phyloP scores from a whole-genome alignment of 2,888 invertebrate species.

The Desoria tigrina region DNA sequence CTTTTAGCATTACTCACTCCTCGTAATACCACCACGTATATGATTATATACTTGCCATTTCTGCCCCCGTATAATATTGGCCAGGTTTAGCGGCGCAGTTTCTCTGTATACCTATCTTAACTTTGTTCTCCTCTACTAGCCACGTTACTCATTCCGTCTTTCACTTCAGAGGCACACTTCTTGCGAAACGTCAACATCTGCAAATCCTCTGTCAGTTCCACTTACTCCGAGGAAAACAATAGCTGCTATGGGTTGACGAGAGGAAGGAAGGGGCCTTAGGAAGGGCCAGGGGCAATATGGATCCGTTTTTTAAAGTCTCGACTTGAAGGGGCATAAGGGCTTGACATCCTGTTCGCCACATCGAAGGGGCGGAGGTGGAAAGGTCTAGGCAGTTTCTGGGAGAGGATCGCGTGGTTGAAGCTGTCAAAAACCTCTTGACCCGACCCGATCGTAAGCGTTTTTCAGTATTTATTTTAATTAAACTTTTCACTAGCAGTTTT shows the following conservation, averaged over 20 bases:
- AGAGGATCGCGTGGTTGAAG: too few relatives aligned
- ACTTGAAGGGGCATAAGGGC: too few relatives aligned
- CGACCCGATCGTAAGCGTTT: too few relatives aligned
- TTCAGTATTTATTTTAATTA: too few relatives aligned
- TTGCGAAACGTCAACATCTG: neutral
- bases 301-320: neutral
- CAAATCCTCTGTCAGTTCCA: neutral
- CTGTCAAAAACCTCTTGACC: too few relatives aligned
- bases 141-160: constrained; percentile 17
- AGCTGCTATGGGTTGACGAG: neutral
- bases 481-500: too few relatives aligned
- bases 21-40: neutral
- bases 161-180: constrained; percentile 12
- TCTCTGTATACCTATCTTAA: constrained; percentile 17
- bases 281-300: neutral
- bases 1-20: constrained; percentile 12
- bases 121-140: neutral
- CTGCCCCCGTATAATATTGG: neutral
- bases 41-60: too few relatives aligned
- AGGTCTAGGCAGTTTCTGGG: too few relatives aligned
- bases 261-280: neutral
- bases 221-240: too few relatives aligned
- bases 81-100: constrained; percentile 37
- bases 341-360: too few relatives aligned
- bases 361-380: too few relatives aligned